Evolutionary conservation across 2,888 invertebrate genomes (phyloP), one percentile per base, ranked within the genome.

Genomic region (Clepsis dumicolana): DNA sequence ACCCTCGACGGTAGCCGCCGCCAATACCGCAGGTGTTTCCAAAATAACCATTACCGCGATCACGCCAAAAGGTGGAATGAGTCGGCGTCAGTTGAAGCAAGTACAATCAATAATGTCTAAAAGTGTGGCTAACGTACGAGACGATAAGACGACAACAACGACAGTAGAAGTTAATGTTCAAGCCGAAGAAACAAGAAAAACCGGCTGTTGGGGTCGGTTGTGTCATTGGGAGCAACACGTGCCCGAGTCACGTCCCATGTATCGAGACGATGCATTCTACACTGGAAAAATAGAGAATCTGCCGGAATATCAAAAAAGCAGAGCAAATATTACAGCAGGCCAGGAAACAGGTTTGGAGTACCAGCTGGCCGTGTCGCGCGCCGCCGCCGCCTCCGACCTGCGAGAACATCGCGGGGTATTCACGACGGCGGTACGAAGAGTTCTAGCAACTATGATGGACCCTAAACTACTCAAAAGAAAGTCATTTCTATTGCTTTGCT

Each of bases 371-470:
- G 92, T 93, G 44, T 88, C 93, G 25, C 84, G 93, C 67, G 89
- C 91, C 14, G 88, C 87, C n/a, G 86, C 90, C 14, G 76, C 86
- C 18, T 80, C 76, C 2, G 93, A 93, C 77, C 80, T 93, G 70
- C 73, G 75, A 50, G 93, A 93, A 76, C 80, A 71, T 44, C 80
- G 82, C 71, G 92, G 91, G 35, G 77, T 93, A 16, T 92, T 85
- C 69, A 91, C 91, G 10, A 90, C 86, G 52, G 90, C 93, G 25
- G 85, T 80, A 16, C 83, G 92, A 80, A 85, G 93, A 75, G 84
- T 91, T 70, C 77, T 93, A 38, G 91, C 89, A 21, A 91, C 93
- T 7, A 93, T 93, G 93, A 81, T 92, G 87, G 91, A 92, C 72
- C 87, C 89, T 1, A 84, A 74, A 60, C 75, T 93, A 64, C 80